Conservation (phyloP, 92 coral and sea anemone species). For the Porites cylindrica region DNA sequence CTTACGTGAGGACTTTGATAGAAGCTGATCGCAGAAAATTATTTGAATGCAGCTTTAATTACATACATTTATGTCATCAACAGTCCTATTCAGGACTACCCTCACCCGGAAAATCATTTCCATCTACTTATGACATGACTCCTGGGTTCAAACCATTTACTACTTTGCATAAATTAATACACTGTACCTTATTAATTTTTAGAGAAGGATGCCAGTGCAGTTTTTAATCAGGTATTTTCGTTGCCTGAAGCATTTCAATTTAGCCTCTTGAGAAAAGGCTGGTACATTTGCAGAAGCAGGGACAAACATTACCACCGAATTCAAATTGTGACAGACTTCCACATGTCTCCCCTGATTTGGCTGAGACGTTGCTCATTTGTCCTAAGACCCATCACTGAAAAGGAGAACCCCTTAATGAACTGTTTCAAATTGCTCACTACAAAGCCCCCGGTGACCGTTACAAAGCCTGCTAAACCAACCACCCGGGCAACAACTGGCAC, state of each 20-base stretch:
- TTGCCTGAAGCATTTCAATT: conserved; percentile 72
- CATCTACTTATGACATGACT: not conserved
- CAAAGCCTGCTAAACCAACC: conserved; percentile 31
- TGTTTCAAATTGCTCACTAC: conserved; percentile 48
- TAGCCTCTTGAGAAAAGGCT: conserved; percentile 54
- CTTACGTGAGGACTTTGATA: no score
- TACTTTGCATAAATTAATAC: not conserved
- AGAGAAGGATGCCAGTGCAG: conserved; percentile 56
- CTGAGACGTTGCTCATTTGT: conserved; percentile 64
- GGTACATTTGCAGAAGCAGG: conserved; percentile 69
- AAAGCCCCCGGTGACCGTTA: not conserved
- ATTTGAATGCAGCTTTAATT: no score
- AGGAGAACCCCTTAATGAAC: conserved; percentile 49
- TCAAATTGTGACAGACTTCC: conserved; percentile 60
- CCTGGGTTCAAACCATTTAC: not conserved
- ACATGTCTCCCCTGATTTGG: conserved; percentile 36
- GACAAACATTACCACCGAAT: conserved; percentile 38
- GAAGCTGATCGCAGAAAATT: no score
- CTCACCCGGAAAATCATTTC: not conserved
- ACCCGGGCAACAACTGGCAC: conserved; percentile 26
- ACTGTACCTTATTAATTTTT: not conserved
- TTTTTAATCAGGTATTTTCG: conserved; percentile 27
- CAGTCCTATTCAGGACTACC: no score
- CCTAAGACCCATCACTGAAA: conserved; percentile 20
- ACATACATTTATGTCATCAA: no score